phyloP scores from a whole-genome alignment of 2,797 vertebrate species.

The Fundulus diaphanus region DNA sequence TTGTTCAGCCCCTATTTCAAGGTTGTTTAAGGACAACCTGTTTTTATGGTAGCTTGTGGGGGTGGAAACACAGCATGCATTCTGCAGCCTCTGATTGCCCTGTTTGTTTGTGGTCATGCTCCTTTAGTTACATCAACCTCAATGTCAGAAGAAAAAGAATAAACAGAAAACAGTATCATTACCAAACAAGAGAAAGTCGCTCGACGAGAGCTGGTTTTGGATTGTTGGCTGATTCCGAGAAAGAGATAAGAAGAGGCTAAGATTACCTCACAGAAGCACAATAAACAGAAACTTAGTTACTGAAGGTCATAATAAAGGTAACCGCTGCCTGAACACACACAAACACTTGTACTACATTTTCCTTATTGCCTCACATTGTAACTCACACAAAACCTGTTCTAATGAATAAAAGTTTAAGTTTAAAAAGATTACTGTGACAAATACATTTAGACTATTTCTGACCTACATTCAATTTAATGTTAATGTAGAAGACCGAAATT shows the following conservation, averaged over 20 bases:
- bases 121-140: constrained; percentile 38
- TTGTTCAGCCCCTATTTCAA: constrained; percentile 40
- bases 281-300: constrained; percentile 3
- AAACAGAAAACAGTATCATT: constrained; percentile 22
- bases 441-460: not conserved
- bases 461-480: too few species aligned
- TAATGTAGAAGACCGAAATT: not conserved
- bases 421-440: not conserved
- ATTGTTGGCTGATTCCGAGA: constrained; percentile 23
- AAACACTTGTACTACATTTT: not conserved
- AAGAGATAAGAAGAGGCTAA: constrained; percentile 2
- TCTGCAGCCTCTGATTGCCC: constrained; percentile 28
- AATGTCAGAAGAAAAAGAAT: constrained; percentile 40
- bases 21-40: constrained; percentile 65
- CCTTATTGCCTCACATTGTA: not conserved
- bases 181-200: constrained; percentile 22
- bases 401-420: not conserved
- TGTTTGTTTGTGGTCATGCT: constrained; percentile 45
- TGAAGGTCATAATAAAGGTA: not conserved
- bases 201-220: constrained; percentile 7
- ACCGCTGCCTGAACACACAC: constrained; percentile 1
- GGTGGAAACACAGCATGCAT: constrained; percentile 44
- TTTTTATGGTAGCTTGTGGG: constrained; percentile 12
- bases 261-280: not conserved
- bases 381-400: not conserved